Conservation (phyloP, 1,140 invertebrate genomes). For the Drosophila orosa region DNA sequence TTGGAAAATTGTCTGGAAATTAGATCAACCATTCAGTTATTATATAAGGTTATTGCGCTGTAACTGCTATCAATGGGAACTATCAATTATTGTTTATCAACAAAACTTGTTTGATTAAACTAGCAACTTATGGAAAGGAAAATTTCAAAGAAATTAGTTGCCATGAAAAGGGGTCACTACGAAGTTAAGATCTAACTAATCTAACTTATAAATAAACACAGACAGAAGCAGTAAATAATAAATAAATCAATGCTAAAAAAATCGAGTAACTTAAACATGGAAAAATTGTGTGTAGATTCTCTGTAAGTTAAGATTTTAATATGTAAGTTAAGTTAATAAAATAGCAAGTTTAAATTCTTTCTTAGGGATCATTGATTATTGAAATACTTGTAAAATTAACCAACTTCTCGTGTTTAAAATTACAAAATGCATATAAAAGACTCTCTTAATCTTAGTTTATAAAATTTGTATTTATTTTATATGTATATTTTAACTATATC, state of each 20-base stretch:
- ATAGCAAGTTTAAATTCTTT: not conserved
- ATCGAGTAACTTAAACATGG: too few relatives aligned
- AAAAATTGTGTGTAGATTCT: too few relatives aligned
- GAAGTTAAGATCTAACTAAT: not conserved
- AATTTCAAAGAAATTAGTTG: not conserved
- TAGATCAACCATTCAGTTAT: not conserved
- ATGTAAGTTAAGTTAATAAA: too few relatives aligned
- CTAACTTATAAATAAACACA: not conserved
- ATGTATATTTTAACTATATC: not conserved
- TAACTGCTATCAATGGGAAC: not conserved
- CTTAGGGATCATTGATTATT: not conserved
- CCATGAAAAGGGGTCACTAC: not conserved
- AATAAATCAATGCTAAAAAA: not conserved
- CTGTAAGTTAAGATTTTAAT: not conserved
- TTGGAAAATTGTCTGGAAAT: not conserved
- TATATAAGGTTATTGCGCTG: not conserved
- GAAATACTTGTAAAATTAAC: not conserved
- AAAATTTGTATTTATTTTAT: not conserved
- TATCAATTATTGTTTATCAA: slow-evolving; percentile 9
- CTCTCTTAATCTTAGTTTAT: not conserved
- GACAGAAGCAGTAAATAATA: not conserved
- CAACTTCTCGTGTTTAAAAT: not conserved
- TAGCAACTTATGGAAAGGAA: not conserved
- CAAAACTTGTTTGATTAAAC: slow-evolving; percentile 2
- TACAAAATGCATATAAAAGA: not conserved